Percentiles rank a stretch among this genome's conserved stretches.
Conservation (phyloP, 2,797 vertebrate genomes). For the Notamacropus eugenii region DNA sequence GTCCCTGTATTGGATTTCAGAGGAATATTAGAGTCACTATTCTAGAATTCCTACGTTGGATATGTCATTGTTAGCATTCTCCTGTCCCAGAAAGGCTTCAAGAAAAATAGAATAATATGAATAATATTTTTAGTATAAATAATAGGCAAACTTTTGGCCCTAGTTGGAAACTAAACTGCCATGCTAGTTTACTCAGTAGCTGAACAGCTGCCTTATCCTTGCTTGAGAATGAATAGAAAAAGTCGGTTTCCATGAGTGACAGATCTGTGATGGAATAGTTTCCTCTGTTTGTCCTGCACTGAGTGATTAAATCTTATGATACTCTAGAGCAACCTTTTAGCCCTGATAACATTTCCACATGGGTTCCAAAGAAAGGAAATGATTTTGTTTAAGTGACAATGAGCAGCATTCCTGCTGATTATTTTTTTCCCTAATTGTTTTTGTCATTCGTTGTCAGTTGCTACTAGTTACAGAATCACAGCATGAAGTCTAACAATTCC, state of each 20-base stretch:
- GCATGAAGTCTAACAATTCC: constrained; percentile 46
- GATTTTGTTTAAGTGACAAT: constrained; percentile 76
- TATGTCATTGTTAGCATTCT: neutral
- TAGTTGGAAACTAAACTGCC: neutral
- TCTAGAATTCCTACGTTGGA: neutral
- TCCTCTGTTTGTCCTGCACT: constrained; percentile 80
- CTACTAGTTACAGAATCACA: constrained; percentile 51
- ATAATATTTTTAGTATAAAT: neutral
- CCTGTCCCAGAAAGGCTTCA: constrained; percentile 4
- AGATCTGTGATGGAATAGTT: constrained; percentile 80
- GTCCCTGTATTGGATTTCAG: neutral
- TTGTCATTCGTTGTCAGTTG: constrained; percentile 23
- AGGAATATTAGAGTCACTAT: neutral
- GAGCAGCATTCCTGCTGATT: constrained; percentile 84
- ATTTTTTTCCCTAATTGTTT: constrained; percentile 70
- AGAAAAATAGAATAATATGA: neutral
- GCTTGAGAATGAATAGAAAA: constrained; percentile 43
- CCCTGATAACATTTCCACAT: constrained; percentile 60
- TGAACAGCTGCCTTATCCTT: neutral
- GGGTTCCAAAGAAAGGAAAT: constrained; percentile 82
- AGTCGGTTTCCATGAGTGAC: constrained; percentile 66
- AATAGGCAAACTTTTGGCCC: neutral
- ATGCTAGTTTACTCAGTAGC: neutral
- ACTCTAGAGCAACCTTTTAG: constrained; percentile 44
- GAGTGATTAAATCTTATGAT: neutral